These are phyloP conservation scores for Drosophila siamana DNA, from an alignment of 2,888 invertebrate species.

Conservation along the genomic window DNA sequence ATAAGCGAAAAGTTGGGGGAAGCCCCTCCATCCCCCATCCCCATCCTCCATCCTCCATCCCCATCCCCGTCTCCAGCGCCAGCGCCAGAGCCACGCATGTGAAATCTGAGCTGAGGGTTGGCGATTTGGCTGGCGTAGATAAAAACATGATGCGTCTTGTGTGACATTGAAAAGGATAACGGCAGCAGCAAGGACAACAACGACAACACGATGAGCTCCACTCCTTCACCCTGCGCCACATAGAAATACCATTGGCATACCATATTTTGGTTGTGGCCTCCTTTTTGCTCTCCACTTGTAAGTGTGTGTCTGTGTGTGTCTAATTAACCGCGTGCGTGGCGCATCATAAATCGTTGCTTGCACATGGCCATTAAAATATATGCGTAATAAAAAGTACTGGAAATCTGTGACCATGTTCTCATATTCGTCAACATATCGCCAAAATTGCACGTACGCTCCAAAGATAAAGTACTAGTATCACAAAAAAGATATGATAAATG, in stretches of 20 bases:
- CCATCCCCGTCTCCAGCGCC: no score
- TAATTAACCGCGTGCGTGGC: constrained; percentile 81
- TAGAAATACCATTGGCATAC: constrained; percentile 12
- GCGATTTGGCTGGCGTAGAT: constrained; percentile 62
- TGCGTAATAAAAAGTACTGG: constrained; percentile 44
- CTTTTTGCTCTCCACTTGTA: constrained; percentile 44
- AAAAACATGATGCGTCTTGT: constrained; percentile 69
- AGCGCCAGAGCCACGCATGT: no score
- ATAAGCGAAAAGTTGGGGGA: constrained; percentile 70
- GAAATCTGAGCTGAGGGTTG: constrained; percentile 77
- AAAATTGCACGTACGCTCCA: background rate
- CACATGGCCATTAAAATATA: constrained; percentile 76
- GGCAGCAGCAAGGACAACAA: constrained; percentile 42
- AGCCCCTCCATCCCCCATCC: constrained; percentile 1
- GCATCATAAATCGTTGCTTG: constrained; percentile 77
- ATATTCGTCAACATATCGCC: constrained; percentile 13
- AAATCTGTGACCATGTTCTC: constrained; percentile 35
- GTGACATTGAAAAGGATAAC: constrained; percentile 79
- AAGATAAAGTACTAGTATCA: background rate
- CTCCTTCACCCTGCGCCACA: constrained; percentile 9
- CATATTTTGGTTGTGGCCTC: constrained; percentile 54
- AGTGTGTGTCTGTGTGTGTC: constrained; percentile 65
- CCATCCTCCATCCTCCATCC: background rate
- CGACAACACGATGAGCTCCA: constrained; percentile 34
- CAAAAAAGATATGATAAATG: background rate